Base-by-base conservation (phyloP, 2,888 invertebrate species). In the Drosophila paranaensis region DNA sequence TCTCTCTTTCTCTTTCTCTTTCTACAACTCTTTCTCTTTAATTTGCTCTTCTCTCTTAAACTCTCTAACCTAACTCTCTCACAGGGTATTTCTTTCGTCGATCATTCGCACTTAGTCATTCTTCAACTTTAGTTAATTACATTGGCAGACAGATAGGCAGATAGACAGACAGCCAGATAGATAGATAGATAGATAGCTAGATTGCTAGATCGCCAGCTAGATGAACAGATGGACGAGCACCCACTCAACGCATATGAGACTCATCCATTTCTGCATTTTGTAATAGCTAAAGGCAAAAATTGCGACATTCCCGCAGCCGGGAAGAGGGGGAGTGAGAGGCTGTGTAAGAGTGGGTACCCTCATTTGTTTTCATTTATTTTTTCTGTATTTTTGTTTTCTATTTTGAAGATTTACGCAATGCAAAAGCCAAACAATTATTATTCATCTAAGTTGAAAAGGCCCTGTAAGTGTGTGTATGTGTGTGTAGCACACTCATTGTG, bases 321-420 rank as follows among this genome's bases (percentile, higher is more conserved):
- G 0, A 2, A 20, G n/a, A 10, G 27, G 46, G 13, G 10, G 16
- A 27, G 30, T 0, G 9, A n/a, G 13, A 2, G 40, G 13, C 6
- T 14, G 13, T 6, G 40, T 13, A 14, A 40, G 54, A 14, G 42
- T n/a, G 39, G 45, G 42, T 8, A 6, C 25, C 25, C 20, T 13
- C 39, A 20, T 61, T 64, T 63, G 65, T 74, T 62, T 64, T 66
- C 51, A 51, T 56, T 55, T 42, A 3, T 42, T 30, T 42, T 42
- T 55, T 30, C 10, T 30, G 16, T 30, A 55, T n/a, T 43, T 42
- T 39, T 13, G 14, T 69, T 82, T 77, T 84, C 88, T 84, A 84
- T 88, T 87, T 84, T 87, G 69, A 83, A 84, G 69, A 87, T 83
- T 83, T 84, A 80, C 88, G 83, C 83, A 87, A 84, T 87, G 85